phyloP scores from a whole-genome alignment of 2,888 invertebrate species.

The Eupeodes latifasciatus region DNA sequence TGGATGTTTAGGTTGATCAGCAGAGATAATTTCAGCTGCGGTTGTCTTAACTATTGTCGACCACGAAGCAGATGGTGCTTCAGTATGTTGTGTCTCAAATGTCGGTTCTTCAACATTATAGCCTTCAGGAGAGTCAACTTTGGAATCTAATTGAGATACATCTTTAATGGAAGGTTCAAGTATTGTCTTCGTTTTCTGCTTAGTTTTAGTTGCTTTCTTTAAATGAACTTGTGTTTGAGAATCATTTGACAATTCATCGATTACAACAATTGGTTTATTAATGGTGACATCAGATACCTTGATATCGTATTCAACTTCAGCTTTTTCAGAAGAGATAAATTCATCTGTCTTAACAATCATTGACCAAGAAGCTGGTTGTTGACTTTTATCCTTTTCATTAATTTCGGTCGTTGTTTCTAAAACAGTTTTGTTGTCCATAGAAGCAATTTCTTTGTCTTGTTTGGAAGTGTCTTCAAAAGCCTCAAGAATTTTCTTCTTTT shows the following conservation, averaged over 20 bases:
- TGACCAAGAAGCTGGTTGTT: background rate
- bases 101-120: background rate
- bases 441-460: background rate
- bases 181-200: conserved; percentile 13
- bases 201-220: conserved; percentile 8
- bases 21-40: conserved; percentile 77
- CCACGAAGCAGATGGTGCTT: background rate
- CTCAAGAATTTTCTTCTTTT: conserved; percentile 1
- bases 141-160: background rate
- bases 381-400: too few species aligned
- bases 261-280: background rate
- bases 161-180: background rate
- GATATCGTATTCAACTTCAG: background rate
- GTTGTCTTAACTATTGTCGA: conserved; percentile 75
- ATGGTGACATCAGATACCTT: background rate
- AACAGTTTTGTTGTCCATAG: background rate
- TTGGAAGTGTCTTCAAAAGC: background rate
- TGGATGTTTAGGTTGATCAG: conserved; percentile 70
- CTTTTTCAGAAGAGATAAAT: background rate
- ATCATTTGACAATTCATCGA: background rate
- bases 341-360: background rate
- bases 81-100: background rate
- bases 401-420: background rate
- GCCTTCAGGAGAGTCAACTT: background rate
- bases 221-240: background rate